Evolutionary conservation across 1,140 invertebrate species (phyloP).

Genomic region (Matsumurasca onukii): DNA sequence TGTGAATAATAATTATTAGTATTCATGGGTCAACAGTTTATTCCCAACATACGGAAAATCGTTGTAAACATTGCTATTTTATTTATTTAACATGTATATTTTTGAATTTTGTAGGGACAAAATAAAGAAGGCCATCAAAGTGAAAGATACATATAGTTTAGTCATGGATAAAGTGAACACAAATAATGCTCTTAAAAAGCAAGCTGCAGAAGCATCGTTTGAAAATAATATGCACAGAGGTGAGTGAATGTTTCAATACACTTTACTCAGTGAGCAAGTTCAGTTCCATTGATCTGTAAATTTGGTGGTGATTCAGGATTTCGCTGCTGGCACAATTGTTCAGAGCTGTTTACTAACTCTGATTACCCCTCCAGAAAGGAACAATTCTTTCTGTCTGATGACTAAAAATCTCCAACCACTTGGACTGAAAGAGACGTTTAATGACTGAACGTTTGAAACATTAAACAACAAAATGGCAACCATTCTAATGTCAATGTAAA

Average conservation of each 20-base stretch:
- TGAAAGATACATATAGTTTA: constrained; percentile 82
- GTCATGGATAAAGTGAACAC: constrained; percentile 80
- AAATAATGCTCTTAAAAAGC: constrained; percentile 43
- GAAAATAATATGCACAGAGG: constrained; percentile 26
- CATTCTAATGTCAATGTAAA: too few relatives aligned
- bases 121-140: constrained; percentile 73
- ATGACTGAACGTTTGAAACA: too few relatives aligned
- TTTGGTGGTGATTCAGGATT: background rate
- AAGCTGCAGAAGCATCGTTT: constrained; percentile 15
- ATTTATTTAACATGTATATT: constrained; percentile 23
- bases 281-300: background rate
- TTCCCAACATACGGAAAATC: too few relatives aligned
- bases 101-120: constrained; percentile 65
- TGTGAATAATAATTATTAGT: too few relatives aligned
- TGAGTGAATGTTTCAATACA: constrained; percentile 22
- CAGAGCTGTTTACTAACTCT: too few relatives aligned
- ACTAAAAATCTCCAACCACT: too few relatives aligned
- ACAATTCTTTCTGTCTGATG: too few relatives aligned
- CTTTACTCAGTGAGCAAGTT: background rate
- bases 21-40: too few relatives aligned
- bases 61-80: background rate
- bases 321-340: background rate
- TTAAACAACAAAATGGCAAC: too few relatives aligned
- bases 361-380: too few relatives aligned
- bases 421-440: too few relatives aligned